Evolutionary conservation across 2,113 vertebrate genomes (phyloP).

Genomic region (Hystrix brachyura): DNA sequence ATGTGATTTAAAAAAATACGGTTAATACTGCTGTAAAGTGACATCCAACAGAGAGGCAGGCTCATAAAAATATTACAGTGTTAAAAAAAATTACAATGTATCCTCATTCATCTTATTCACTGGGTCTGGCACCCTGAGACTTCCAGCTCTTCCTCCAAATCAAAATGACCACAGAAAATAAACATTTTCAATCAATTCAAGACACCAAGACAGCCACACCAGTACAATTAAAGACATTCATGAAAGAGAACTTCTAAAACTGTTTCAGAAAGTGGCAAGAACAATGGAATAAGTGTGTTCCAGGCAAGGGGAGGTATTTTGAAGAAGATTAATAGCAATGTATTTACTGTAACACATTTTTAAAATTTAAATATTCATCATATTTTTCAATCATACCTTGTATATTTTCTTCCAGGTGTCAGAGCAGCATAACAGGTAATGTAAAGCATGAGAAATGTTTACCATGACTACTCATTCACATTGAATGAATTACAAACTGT

Average conservation of each 20-base stretch:
- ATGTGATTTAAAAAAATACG: not conserved
- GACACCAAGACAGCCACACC: not conserved
- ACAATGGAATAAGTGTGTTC: not conserved
- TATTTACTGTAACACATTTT: not conserved
- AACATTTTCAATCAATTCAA: not conserved
- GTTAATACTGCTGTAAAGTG: not conserved
- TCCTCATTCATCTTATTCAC: not conserved
- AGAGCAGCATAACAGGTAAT: not conserved
- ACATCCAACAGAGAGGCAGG: not conserved
- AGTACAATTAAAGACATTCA: not conserved
- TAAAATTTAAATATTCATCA: not conserved
- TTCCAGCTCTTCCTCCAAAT: not conserved
- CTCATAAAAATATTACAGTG: not conserved
- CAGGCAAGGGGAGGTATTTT: not conserved
- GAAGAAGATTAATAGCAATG: not conserved
- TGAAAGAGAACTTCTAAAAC: not conserved
- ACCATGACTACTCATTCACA: not conserved
- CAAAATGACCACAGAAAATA: not conserved
- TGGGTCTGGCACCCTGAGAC: not conserved
- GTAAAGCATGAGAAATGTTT: not conserved
- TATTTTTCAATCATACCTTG: not conserved
- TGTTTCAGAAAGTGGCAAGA: not conserved
- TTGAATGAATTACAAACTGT: not conserved
- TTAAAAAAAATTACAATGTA: not conserved
- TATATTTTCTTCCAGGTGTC: constrained; percentile 45